Base-by-base conservation (phyloP, 2,888 invertebrate genomes). In the Dolichopus griseipennis region DNA sequence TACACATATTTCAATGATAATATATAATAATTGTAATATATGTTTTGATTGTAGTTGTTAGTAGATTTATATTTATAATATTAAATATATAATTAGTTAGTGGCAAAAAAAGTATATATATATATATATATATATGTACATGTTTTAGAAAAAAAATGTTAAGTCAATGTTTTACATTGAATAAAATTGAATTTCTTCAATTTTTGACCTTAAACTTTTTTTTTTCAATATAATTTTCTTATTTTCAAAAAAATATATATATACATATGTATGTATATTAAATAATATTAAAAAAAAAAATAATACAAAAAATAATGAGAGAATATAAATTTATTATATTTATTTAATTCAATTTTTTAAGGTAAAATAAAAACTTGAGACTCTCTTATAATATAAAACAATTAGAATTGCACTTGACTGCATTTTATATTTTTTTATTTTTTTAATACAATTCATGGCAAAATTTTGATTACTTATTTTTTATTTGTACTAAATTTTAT, bases 151-250 rank as follows among this genome's bases (percentile, higher is more conserved):
- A 27, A 27, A 27, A 52, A 15, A 15, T 52, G 9, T 52, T 52
- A 52, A 52, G 52, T 52, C 52, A 52, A 52, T 52, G 52, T 52
- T 52, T 52, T 52, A 52, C 18, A 52, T 52, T 52, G 52, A 52
- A 52, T 52, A 2, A 27, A 27, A 27, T 27, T 27, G 27, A 52
- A 18, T 52, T 52, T 52, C 52, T 52, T 52, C 52, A 52, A 52
- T 52, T 52, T 52, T 52, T 52, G n/a, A 52, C 52, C 52, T 52
- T 52, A 52, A 52, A 52, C n/a, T 52, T 52, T 52, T 52, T 52
- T 52, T 52, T 52, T 52, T 52, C 41, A 12, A 41, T 41, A 41
- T 41, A 6, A 12, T 5, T 41, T 12, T 41, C 15, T 41, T 41
- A 12, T 41, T 41, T 41, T 41, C 9, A 12, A 41, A 12, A 15